Percentiles rank a stretch among this genome's conserved stretches.
Conservation (phyloP, 1,140 invertebrate species). For the Dreissena polymorpha region DNA sequence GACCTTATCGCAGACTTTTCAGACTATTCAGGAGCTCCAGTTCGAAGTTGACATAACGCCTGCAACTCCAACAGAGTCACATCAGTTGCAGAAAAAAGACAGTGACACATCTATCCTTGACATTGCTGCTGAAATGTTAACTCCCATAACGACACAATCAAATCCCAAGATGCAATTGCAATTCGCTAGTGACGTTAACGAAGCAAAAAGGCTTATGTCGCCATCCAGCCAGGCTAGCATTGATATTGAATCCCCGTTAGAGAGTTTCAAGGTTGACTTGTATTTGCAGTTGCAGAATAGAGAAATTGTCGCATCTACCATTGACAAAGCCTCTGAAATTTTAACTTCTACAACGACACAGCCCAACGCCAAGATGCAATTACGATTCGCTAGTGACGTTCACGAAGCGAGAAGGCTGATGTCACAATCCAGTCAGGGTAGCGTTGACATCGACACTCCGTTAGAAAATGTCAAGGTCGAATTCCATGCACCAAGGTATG, state of each 20-base stretch:
- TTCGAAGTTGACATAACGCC: background rate
- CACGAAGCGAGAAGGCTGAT: conserved; percentile 20
- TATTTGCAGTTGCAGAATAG: background rate
- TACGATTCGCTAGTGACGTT: background rate
- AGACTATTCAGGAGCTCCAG: conserved; percentile 12
- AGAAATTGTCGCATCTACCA: conserved; percentile 9
- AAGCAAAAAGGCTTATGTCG: conserved; percentile 21
- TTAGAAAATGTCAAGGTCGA: background rate
- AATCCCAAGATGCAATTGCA: background rate
- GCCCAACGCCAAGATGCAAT: background rate
- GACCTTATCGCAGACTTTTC: conserved; percentile 21
- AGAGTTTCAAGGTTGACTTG: background rate
- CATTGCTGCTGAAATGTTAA: background rate
- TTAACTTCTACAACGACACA: background rate
- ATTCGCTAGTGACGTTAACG: background rate
- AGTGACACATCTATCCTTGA: conserved; percentile 13
- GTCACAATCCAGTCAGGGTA: background rate
- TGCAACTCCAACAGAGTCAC: conserved; percentile 4
- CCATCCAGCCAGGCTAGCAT: conserved; percentile 11
- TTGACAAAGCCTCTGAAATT: background rate
- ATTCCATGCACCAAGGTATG: background rate
- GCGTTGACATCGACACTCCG: background rate
- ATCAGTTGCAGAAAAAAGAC: conserved; percentile 14
- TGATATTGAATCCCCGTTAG: conserved; percentile 6
- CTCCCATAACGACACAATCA: background rate